Evolutionary conservation across 2,797 vertebrate genomes (phyloP).

Genomic region (Alectoris magna): DNA sequence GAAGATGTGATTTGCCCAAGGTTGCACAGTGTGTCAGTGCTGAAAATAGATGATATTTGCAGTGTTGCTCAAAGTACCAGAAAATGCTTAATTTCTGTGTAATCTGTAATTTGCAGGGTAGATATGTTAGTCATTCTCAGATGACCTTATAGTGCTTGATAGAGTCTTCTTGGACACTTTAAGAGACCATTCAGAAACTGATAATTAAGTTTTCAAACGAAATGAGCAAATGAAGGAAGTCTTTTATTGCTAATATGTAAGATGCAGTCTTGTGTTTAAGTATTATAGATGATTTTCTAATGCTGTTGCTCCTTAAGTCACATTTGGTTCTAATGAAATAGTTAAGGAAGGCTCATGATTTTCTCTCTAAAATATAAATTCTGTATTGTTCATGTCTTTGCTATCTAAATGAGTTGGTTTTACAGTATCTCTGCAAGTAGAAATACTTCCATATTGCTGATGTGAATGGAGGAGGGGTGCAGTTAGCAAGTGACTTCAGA

Average conservation of each 20-base stretch:
- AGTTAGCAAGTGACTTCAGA: not conserved
- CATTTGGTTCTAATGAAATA: not conserved
- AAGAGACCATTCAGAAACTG: not conserved
- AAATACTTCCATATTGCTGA: not conserved
- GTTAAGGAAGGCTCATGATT: not conserved
- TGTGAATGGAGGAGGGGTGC: rapidly evolving
- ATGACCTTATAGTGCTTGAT: not conserved
- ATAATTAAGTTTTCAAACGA: not conserved
- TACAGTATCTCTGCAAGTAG: not conserved
- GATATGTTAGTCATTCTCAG: not conserved
- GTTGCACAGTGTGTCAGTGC: not conserved
- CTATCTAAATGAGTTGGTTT: not conserved
- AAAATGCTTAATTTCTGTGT: not conserved
- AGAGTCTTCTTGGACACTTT: not conserved
- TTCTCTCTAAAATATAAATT: not conserved
- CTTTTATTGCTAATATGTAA: not conserved
- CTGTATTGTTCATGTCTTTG: not conserved
- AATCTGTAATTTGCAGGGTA: not conserved
- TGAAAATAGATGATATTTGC: not conserved
- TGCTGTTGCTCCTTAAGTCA: not conserved
- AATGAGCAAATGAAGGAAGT: not conserved
- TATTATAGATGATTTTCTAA: not conserved
- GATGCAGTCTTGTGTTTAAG: not conserved
- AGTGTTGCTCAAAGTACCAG: not conserved
- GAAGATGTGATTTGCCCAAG: not conserved